Percentiles rank a stretch among this genome's conserved stretches.
Evolutionary conservation across 2,888 invertebrate species (phyloP).

Genomic region (Amphipoea oculea): DNA sequence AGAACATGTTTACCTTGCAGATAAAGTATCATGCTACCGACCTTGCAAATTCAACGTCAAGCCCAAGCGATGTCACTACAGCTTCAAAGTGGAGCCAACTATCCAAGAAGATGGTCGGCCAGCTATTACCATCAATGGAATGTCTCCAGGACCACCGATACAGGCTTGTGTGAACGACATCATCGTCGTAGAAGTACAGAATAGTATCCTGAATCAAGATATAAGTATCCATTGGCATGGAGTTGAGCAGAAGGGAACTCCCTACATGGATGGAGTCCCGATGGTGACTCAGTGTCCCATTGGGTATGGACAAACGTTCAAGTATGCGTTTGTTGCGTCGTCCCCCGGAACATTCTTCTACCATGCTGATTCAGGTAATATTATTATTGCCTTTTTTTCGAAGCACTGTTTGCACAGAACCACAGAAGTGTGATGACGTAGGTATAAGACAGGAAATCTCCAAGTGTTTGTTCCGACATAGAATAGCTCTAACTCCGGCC

Average conservation of each 20-base stretch:
- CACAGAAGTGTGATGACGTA: neutral
- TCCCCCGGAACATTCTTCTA: slow-evolving; percentile 93
- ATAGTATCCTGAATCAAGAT: slow-evolving; percentile 92
- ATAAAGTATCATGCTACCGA: slow-evolving; percentile 82
- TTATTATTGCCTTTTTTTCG: neutral
- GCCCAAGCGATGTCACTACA: slow-evolving; percentile 83
- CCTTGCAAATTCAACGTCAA: slow-evolving; percentile 89
- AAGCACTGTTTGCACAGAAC: neutral
- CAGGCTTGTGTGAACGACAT: slow-evolving; percentile 94
- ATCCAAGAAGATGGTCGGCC: slow-evolving; percentile 78
- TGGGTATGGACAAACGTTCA: slow-evolving; percentile 92
- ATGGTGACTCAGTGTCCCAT: slow-evolving; percentile 95
- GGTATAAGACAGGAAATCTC: neutral
- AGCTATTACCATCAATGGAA: slow-evolving; percentile 81
- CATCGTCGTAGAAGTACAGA: slow-evolving; percentile 93
- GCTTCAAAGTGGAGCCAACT: slow-evolving; percentile 82
- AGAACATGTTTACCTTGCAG: slow-evolving; percentile 72
- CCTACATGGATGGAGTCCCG: slow-evolving; percentile 94
- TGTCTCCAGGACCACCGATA: slow-evolving; percentile 89
- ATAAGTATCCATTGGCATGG: slow-evolving; percentile 95
- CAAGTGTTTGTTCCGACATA: neutral
- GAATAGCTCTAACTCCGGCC: neutral
- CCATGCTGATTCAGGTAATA: slow-evolving; percentile 91
- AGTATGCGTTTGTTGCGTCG: slow-evolving; percentile 93
- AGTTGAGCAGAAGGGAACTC: slow-evolving; percentile 90